Evolutionary conservation across 2,113 vertebrate species (phyloP).

Genomic region (Chionodraco myersi): DNA sequence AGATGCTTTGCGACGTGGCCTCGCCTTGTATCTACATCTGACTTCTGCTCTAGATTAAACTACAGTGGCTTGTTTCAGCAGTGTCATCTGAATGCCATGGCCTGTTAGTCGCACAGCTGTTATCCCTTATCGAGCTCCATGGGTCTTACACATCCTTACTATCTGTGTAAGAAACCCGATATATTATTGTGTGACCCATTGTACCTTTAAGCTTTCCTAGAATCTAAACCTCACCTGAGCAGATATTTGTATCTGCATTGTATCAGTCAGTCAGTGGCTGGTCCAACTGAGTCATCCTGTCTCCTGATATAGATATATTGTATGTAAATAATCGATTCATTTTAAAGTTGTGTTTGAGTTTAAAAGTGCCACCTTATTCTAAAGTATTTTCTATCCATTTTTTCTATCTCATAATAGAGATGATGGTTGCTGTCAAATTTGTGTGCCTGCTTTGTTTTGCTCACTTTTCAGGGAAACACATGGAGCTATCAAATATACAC

Average conservation of each 20-base stretch:
- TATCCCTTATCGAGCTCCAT: too few relatives aligned
- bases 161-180: too few relatives aligned
- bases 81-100: too few relatives aligned
- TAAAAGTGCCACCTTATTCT: too few relatives aligned
- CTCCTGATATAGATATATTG: too few relatives aligned
- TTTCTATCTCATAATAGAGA: not conserved
- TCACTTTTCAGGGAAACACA: not conserved
- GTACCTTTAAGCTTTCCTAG: not conserved
- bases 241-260: not conserved
- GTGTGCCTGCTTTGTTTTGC: not conserved
- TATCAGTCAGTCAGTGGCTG: not conserved
- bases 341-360: not conserved
- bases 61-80: too few relatives aligned
- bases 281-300: not conserved
- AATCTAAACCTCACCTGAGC: not conserved
- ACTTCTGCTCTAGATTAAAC: too few relatives aligned
- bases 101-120: too few relatives aligned
- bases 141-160: too few relatives aligned
- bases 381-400: not conserved
- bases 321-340: not conserved
- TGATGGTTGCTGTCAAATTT: not conserved
- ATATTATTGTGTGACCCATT: not conserved
- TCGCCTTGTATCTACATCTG: too few relatives aligned
- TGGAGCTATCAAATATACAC: not conserved
- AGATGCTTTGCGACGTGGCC: too few relatives aligned